These are phyloP conservation scores for Dolichotis patagonum DNA, from an alignment of 2,113 vertebrate genomes.

Conservation along the genomic window DNA sequence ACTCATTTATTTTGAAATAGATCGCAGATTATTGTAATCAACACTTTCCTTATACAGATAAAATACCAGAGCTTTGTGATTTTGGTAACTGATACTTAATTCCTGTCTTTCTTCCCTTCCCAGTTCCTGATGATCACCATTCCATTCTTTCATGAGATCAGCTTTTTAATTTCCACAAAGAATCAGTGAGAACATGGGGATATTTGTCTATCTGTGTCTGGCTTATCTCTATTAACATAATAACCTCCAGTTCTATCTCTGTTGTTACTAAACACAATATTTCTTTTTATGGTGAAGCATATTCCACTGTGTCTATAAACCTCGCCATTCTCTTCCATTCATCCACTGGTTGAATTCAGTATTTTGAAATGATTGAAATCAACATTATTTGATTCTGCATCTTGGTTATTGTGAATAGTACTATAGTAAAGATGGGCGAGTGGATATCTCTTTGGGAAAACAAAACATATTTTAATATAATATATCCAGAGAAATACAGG, in stretches of 20 bases:
- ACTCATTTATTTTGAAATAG: background rate
- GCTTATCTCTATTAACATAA: background rate
- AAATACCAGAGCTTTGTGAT: background rate
- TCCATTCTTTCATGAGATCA: background rate
- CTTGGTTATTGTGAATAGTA: background rate
- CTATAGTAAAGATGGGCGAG: background rate
- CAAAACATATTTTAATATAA: constrained; percentile 10
- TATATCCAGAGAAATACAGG: background rate
- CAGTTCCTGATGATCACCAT: background rate
- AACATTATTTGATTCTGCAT: background rate
- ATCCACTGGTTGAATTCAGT: background rate
- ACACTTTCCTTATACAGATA: background rate
- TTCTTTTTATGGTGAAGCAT: background rate
- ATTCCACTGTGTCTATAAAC: background rate
- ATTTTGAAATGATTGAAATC: background rate
- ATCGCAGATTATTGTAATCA: background rate
- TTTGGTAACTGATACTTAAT: too few relatives aligned
- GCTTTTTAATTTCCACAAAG: background rate
- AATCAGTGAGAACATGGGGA: background rate
- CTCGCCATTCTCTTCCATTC: background rate
- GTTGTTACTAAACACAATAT: background rate
- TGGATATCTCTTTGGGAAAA: background rate
- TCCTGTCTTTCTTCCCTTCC: background rate
- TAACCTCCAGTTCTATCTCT: background rate
- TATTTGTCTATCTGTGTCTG: background rate